A percentile compares a stretch with the other conserved stretches of the same genome.
Evolutionary conservation across 92 coral and sea anemone species (phyloP).

Genomic region (Actinernus sp.): DNA sequence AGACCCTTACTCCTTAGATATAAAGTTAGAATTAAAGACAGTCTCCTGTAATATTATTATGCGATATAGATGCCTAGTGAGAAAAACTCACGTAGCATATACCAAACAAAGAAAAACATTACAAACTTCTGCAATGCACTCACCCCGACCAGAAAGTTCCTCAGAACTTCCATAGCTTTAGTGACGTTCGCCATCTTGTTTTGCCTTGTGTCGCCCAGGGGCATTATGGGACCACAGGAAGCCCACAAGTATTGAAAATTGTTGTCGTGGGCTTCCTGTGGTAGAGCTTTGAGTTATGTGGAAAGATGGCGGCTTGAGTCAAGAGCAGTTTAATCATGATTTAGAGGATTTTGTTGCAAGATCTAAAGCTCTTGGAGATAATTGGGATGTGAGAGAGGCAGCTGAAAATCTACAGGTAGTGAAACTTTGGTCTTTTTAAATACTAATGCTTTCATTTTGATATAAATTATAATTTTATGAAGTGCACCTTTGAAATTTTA

Average conservation of each 20-base stretch:
- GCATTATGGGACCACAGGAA: constrained; percentile 17
- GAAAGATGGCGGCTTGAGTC: constrained; percentile 67
- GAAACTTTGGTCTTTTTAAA: too few species aligned
- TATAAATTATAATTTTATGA: too few species aligned
- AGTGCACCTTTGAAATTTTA: too few species aligned
- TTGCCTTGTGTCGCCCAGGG: neutral
- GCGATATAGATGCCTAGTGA: too few species aligned
- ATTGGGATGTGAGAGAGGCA: constrained; percentile 64
- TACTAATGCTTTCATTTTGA: too few species aligned
- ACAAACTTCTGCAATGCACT: neutral
- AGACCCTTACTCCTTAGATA: too few species aligned
- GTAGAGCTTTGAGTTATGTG: constrained; percentile 27
- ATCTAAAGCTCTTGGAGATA: constrained; percentile 60
- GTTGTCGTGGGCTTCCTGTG: neutral
- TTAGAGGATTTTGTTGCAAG: constrained; percentile 60
- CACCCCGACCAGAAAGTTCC: constrained; percentile 88
- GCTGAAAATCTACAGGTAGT: constrained; percentile 24
- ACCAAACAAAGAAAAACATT: neutral
- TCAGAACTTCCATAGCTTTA: constrained; percentile 56
- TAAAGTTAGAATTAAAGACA: too few species aligned
- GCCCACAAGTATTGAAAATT: neutral
- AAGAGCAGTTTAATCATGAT: constrained; percentile 57
- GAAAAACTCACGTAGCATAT: too few species aligned
- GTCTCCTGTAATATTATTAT: too few species aligned
- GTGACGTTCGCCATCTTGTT: constrained; percentile 94